These are phyloP conservation scores for Ethmia dodecea DNA, from an alignment of 2,888 invertebrate species.

Conservation along the genomic window DNA sequence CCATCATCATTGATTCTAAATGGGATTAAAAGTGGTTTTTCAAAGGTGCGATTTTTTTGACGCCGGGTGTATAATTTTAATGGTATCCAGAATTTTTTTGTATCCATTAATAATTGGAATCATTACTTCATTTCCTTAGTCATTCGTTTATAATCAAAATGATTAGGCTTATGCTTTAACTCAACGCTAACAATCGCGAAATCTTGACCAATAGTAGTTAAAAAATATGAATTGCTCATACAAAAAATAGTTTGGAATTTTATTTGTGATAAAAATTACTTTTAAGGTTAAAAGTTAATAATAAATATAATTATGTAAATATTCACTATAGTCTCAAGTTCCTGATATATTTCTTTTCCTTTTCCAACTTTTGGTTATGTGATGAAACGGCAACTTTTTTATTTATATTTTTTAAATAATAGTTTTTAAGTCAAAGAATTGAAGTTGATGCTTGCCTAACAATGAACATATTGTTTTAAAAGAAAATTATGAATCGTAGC, in stretches of 20 bases:
- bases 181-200: constrained; percentile 26
- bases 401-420: constrained; percentile 6
- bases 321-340: constrained; percentile 46
- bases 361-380: constrained; percentile 25
- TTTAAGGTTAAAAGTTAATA: constrained; percentile 26
- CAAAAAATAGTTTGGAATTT: constrained; percentile 59
- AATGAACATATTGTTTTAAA: constrained; percentile 38
- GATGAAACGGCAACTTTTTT: constrained; percentile 25
- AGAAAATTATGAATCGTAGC: constrained; percentile 31
- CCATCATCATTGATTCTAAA: too few species aligned
- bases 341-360: constrained; percentile 35
- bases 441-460: constrained; percentile 65
- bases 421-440: constrained; percentile 35
- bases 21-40: too few species aligned
- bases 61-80: too few species aligned
- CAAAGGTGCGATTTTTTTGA: too few species aligned
- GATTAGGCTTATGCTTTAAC: too few species aligned
- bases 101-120: too few species aligned
- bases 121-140: too few species aligned
- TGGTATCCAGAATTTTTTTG: too few species aligned
- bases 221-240: constrained; percentile 66
- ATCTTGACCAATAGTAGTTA: constrained; percentile 68
- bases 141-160: too few species aligned
- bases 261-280: constrained; percentile 64
- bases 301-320: constrained; percentile 38